Base-by-base conservation (phyloP, 2,113 vertebrate species). In the Ictalurus punctatus region DNA sequence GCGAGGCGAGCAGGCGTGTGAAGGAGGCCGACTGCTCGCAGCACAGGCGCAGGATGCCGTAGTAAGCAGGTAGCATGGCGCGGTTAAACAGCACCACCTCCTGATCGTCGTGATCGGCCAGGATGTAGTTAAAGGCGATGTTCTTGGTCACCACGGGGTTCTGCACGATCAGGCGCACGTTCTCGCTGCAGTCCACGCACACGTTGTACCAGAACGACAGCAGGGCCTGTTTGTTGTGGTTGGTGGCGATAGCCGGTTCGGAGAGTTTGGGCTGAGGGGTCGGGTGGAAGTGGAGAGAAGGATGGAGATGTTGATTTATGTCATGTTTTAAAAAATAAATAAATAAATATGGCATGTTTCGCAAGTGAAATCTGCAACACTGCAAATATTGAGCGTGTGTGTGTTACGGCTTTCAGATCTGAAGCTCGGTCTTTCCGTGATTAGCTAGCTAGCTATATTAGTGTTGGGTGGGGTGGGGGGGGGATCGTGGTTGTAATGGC, bases 81-180 rank as follows among this genome's bases (percentile, higher is more conserved):
- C 98, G 97, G 95, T 99, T 99, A 93, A 99, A 99, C 78, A 99
- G 98, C 95, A 99, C 98, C 96, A 99, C 98, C 94, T 99, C 98
- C 96, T 99, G 98, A 95, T 99, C 98, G 58, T 99, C 98, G 67
- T 99, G 98, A 95, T 99, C 98, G 0, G 98, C 98, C 76, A 99
- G 96, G 95, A 99, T 99, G 97, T 99, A 99, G 96, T 99, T 99
- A 95, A 99, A 99, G 95, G 98, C 98, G 93, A 99, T 99, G 97
- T 99, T 99, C 95, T 99, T 99, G 61, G 98, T 99, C 93, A 99
- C 98, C 93, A 98, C 97, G 0, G 98, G 97, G 94, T 99, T 99
- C 95, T 99, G 98, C 90, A 99, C 97, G 94, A 99, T 98, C 93
- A 99, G 97, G 84, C 98, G 97, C 16, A 99, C 97, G 84, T 99